A percentile compares a stretch with the other conserved stretches of the same genome.
These are phyloP conservation scores for Exocentrus adspersus DNA, from an alignment of 2,888 invertebrate genomes.

Conservation along the genomic window DNA sequence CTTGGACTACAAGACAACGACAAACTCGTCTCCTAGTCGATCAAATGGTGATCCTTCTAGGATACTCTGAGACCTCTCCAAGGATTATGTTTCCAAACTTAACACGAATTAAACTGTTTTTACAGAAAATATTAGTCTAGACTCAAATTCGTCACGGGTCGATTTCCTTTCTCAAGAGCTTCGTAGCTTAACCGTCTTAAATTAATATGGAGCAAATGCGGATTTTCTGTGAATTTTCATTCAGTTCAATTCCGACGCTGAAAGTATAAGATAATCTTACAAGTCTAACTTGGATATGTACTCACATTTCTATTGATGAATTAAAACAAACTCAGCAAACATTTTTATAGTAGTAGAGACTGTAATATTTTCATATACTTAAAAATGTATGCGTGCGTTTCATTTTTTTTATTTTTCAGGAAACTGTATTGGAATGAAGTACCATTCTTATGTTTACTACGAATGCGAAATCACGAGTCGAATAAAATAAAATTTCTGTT, in stretches of 20 bases:
- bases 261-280: no score
- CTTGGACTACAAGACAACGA: constrained; percentile 55
- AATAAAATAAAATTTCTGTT: neutral
- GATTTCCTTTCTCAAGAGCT: neutral
- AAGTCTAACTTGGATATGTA: no score
- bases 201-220: neutral
- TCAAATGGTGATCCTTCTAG: constrained; percentile 48
- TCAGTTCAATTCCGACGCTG: no score
- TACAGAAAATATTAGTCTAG: constrained; percentile 4
- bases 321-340: no score
- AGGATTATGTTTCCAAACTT: constrained; percentile 13
- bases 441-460: no score
- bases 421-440: neutral
- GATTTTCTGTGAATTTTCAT: no score
- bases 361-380: no score
- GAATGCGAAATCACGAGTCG: neutral
- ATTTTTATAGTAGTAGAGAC: no score
- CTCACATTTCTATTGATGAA: no score
- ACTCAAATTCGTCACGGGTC: neutral
- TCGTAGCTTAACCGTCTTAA: neutral
- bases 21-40: constrained; percentile 49
- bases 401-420: neutral
- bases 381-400: no score
- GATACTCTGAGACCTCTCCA: neutral
- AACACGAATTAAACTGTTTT: constrained; percentile 18